phyloP scores from a whole-genome alignment of 1,140 invertebrate species.

The Hydropsyche tenuis region DNA sequence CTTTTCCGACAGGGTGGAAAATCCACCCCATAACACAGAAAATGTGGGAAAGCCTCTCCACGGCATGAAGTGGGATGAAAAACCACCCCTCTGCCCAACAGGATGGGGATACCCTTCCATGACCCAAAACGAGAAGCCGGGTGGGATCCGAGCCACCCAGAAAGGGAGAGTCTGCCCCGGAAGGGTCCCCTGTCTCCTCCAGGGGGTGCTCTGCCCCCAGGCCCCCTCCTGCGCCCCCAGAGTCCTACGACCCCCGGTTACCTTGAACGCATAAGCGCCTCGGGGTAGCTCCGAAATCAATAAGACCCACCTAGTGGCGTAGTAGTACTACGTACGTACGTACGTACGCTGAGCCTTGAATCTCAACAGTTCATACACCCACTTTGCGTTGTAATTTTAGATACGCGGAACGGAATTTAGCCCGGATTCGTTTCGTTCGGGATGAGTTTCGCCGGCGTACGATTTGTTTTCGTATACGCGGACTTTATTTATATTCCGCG shows the following conservation, averaged over 20 bases:
- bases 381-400: background rate
- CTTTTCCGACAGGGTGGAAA: too few species aligned
- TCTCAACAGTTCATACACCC: constrained; percentile 9
- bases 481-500: too few species aligned
- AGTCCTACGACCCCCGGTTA: constrained; percentile 22
- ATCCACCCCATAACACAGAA: too few species aligned
- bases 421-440: too few species aligned
- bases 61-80: background rate
- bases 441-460: background rate
- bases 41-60: too few species aligned
- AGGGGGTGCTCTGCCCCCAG: background rate
- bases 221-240: background rate
- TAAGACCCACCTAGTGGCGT: constrained; percentile 19
- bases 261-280: constrained; percentile 40
- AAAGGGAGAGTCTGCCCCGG: constrained; percentile 8
- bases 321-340: background rate
- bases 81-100: background rate
- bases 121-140: background rate
- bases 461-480: background rate
- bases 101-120: background rate
- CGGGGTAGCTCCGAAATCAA: constrained; percentile 35
- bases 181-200: background rate
- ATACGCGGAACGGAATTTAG: too few species aligned
- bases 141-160: too few species aligned
- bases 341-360: background rate